Base-by-base conservation (phyloP, 2,888 invertebrate species). In the Hypercompe scribonia region DNA sequence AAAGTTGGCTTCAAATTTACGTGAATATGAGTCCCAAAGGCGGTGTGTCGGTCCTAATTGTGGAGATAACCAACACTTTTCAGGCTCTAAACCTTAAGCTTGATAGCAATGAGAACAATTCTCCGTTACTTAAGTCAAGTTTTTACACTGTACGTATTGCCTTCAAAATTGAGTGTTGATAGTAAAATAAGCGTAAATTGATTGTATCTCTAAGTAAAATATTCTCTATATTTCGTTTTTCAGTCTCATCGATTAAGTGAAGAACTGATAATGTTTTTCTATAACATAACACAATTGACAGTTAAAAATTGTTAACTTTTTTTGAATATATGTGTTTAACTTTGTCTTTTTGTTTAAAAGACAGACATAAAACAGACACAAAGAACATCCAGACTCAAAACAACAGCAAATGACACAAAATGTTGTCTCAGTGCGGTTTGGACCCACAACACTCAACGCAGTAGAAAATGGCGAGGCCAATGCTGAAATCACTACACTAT, bases 41-140 rank as follows among this genome's bases (percentile, higher is more conserved):
- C 78, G 75, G 72, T 71, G 75, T 84, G 81, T 84, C 78, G 72
- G 65, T 78, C 78, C 76, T 87, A 86, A 87, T 87, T 87, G 81
- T 81, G 33, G 69, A 81, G 82, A 85, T 86, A 87, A 81, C 78
- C 80, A 70, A 74, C 78, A 76, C 74, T 83, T 78, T 71, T 75
- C 75, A 75, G 75, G 75, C 70, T 69, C 73, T 78, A 68, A 74
- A 46, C 65, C 74, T 71, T 64, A 68, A 58, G 39, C 39, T 65
- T n/a, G 63, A 71, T 73, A 39, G 24, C 46, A 76, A 74, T 81
- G 74, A 78, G 63, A 65, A 61, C 65, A 70, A 72, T 72, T 65
- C 64, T 73, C 71, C 63, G 31, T 36, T 69, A 28, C 34, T 68
- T 61, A 15, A n/a, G 7, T 18, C 36, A 10, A 68, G 28, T 8